phyloP scores from a whole-genome alignment of 2,888 invertebrate species.

The Ormyrus rosae region DNA sequence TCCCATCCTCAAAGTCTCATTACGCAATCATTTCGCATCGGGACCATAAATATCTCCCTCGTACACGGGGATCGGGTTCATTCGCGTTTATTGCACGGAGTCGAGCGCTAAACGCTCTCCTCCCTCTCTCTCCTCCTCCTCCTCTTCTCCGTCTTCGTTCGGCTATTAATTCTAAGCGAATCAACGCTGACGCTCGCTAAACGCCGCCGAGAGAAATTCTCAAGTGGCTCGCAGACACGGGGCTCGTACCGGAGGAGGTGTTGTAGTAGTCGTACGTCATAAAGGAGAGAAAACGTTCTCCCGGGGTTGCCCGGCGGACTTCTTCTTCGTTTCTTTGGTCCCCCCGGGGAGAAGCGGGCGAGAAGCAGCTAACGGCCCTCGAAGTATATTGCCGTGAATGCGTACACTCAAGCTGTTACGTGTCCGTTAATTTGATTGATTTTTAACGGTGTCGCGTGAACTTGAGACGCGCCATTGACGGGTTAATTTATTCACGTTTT shows the following conservation, averaged over 20 bases:
- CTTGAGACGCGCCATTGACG: no score
- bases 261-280: slow-evolving; percentile 5
- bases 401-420: no score
- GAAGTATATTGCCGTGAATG: neutral
- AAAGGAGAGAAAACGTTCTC: slow-evolving; percentile 21
- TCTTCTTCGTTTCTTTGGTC: slow-evolving; percentile 7
- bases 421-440: no score
- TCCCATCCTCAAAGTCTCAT: slow-evolving; percentile 20
- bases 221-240: slow-evolving; percentile 14
- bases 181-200: slow-evolving; percentile 28
- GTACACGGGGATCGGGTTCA: neutral
- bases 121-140: neutral
- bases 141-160: neutral
- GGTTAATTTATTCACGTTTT: no score
- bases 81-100: neutral
- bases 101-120: slow-evolving; percentile 1
- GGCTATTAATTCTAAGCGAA: slow-evolving; percentile 47
- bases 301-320: neutral
- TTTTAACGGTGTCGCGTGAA: no score
- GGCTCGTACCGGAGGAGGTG: neutral
- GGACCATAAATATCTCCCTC: neutral
- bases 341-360: slow-evolving; percentile 3
- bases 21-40: slow-evolving; percentile 5
- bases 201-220: slow-evolving; percentile 23
- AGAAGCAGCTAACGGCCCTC: slow-evolving; percentile 7